These are phyloP conservation scores for Microchirus variegatus DNA, from an alignment of 2,797 vertebrate species.

Conservation along the genomic window DNA sequence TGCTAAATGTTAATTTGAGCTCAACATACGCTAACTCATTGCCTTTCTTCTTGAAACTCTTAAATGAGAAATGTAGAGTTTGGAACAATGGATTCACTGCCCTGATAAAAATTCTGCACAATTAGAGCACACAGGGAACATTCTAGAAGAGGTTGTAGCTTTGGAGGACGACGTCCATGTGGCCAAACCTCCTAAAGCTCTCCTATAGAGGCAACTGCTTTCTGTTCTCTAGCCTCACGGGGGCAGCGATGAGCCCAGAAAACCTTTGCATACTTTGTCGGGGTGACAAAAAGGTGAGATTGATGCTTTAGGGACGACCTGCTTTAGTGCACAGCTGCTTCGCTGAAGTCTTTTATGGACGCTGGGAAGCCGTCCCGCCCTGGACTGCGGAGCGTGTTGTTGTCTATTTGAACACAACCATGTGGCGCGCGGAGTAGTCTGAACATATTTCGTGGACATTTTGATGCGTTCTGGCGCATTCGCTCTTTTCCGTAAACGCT, in stretches of 20 bases:
- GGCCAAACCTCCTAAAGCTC: neutral
- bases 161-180: neutral
- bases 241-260: neutral
- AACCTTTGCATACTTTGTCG: neutral
- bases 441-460: conserved; percentile 4
- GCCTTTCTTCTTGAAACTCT: no score
- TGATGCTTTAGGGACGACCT: neutral
- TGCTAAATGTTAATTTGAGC: no score
- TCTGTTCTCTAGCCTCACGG: neutral
- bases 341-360: conserved; percentile 1
- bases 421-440: conserved; percentile 1
- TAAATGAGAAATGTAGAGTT: no score
- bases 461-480: conserved; percentile 16
- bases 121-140: neutral
- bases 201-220: neutral
- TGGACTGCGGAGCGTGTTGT: neutral
- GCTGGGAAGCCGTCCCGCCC: neutral
- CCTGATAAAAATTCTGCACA: neutral
- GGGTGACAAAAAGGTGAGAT: neutral
- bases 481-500: conserved; percentile 2
- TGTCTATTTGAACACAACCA: conserved; percentile 1
- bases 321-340: neutral
- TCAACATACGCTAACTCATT: no score
- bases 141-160: neutral
- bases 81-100: no score